A percentile compares a stretch with the other conserved stretches of the same genome.
phyloP scores from a whole-genome alignment of 35 echinoderm and acorn worm genomes.

The Amphiura filiformis region DNA sequence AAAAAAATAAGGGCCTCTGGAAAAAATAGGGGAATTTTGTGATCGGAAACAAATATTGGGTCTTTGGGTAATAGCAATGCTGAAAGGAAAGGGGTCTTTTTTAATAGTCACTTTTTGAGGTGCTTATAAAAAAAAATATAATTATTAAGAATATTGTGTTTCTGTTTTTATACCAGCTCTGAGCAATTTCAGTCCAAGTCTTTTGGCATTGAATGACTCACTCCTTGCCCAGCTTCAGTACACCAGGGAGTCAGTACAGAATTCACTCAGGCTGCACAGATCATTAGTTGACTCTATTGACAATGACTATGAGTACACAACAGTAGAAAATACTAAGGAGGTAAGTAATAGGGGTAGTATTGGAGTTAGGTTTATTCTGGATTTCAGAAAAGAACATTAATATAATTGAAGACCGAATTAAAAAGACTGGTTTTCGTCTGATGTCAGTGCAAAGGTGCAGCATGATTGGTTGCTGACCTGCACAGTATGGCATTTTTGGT shows the following conservation, averaged over 20 bases:
- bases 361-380: background rate
- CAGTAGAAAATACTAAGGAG: constrained; percentile 56
- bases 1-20: too few species aligned
- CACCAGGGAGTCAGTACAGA: constrained; percentile 17
- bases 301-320: constrained; percentile 44
- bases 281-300: constrained; percentile 5
- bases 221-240: constrained; percentile 23
- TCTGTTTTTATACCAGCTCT: constrained; percentile 14
- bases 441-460: too few species aligned
- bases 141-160: too few species aligned
- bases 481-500: background rate
- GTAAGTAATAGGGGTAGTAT: constrained; percentile 8
- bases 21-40: too few species aligned
- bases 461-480: too few species aligned
- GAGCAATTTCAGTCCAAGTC: constrained; percentile 36
- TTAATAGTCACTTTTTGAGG: too few species aligned
- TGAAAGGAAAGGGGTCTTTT: too few species aligned
- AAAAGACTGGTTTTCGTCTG: too few species aligned
- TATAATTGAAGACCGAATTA: too few species aligned
- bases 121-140: too few species aligned
- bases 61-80: too few species aligned
- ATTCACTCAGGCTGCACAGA: background rate
- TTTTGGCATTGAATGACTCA: constrained; percentile 46
- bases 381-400: background rate
- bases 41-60: too few species aligned